Percentiles rank a stretch among this genome's conserved stretches.
phyloP scores from a whole-genome alignment of 1,140 invertebrate genomes.

The Drosophila equinoxialis region DNA sequence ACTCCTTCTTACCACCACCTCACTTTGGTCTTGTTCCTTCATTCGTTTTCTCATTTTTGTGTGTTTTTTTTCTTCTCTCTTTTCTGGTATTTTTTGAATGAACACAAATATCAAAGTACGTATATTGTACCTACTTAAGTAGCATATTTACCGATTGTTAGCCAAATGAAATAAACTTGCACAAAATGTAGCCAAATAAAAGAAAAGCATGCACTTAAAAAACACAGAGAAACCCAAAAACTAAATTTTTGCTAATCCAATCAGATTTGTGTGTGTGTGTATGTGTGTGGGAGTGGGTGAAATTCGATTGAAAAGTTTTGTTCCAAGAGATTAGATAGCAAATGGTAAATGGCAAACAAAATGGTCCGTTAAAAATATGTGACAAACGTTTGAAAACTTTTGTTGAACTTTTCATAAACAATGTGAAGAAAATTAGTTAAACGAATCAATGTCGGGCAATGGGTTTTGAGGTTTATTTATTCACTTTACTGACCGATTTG shows the following conservation, averaged over 20 bases:
- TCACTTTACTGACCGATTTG: slow-evolving; percentile 8
- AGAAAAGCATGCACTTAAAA: slow-evolving; percentile 14
- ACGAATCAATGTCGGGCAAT: background rate
- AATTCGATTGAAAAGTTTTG: slow-evolving; percentile 11
- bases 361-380: background rate
- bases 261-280: background rate
- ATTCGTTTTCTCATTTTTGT: background rate
- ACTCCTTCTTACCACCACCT: background rate
- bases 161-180: slow-evolving; percentile 33
- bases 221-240: slow-evolving; percentile 1
- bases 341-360: background rate
- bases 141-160: slow-evolving; percentile 49
- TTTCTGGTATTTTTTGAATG: background rate
- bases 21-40: background rate
- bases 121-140: slow-evolving; percentile 43
- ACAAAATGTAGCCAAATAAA: slow-evolving; percentile 36
- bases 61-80: background rate
- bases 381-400: background rate
- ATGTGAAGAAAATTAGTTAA: background rate
- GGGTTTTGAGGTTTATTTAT: background rate
- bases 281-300: background rate
- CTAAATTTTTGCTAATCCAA: slow-evolving; percentile 4
- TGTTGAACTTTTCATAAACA: background rate
- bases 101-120: slow-evolving; percentile 20
- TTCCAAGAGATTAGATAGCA: slow-evolving; percentile 8